Percentiles rank a stretch among this genome's conserved stretches.
Evolutionary conservation across 2,888 invertebrate genomes (phyloP).

Genomic region (Calameuta filiformis): DNA sequence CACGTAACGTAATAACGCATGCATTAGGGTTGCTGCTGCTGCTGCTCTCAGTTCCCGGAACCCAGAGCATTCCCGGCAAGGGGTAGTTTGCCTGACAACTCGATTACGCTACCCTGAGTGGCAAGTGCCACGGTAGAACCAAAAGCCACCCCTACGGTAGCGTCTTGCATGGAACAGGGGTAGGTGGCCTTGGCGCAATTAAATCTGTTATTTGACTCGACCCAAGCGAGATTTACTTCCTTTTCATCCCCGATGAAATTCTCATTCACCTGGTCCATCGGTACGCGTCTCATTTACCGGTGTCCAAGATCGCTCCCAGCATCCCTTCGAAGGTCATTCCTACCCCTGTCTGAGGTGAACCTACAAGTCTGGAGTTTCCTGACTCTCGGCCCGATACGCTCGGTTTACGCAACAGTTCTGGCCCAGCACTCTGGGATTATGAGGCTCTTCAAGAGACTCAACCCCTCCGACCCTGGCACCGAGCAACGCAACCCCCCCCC

Average conservation of each 20-base stretch:
- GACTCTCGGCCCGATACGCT: not conserved
- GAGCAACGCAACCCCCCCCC: not conserved
- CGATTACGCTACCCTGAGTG: slow-evolving; percentile 58
- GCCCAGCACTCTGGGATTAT: not conserved
- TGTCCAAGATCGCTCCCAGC: not conserved
- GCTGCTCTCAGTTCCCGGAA: not conserved
- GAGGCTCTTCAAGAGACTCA: not conserved
- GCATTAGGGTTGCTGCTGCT: not conserved
- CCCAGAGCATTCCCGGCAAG: slow-evolving; percentile 42
- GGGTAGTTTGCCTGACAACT: slow-evolving; percentile 60
- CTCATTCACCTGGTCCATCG: not conserved
- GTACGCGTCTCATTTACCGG: too few relatives aligned
- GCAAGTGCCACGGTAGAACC: slow-evolving; percentile 47
- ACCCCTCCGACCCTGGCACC: not conserved
- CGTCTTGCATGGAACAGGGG: not conserved
- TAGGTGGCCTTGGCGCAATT: not conserved
- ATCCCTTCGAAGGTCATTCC: not conserved
- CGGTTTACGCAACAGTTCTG: not conserved
- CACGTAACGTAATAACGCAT: slow-evolving; percentile 50
- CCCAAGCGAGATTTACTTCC: not conserved
- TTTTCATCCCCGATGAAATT: not conserved
- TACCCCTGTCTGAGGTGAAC: not conserved
- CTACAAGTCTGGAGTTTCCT: not conserved
- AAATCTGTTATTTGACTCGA: not conserved
- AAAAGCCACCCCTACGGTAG: not conserved